These are phyloP conservation scores for Menidia beryllina DNA, from an alignment of 2,113 vertebrate genomes.

Conservation along the genomic window DNA sequence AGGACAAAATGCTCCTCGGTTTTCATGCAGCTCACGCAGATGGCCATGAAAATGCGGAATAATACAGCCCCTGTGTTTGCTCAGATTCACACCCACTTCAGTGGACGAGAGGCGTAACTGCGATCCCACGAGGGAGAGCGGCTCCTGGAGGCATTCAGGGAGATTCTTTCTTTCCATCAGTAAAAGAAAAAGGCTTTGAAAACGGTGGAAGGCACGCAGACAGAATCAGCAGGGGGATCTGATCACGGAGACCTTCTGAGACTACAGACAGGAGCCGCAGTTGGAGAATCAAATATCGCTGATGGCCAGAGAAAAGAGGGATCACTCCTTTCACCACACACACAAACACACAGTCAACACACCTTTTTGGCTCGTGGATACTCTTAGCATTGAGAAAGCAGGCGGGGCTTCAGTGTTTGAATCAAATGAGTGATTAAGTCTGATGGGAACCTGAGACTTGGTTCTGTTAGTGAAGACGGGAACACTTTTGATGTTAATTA, in stretches of 20 bases:
- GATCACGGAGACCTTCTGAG: constrained; percentile 56
- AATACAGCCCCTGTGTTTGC: constrained; percentile 35
- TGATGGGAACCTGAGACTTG: background rate
- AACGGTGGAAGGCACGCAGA: constrained; percentile 28
- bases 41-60: constrained; percentile 21
- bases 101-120: constrained; percentile 38
- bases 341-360: constrained; percentile 12
- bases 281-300: constrained; percentile 48
- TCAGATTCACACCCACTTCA: constrained; percentile 41
- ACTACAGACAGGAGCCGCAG: constrained; percentile 30
- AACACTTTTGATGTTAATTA: too few relatives aligned
- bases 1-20: background rate
- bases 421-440: constrained; percentile 3
- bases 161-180: constrained; percentile 3
- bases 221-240: constrained; percentile 31
- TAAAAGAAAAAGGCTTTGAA: constrained; percentile 34
- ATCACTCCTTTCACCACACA: constrained; percentile 3
- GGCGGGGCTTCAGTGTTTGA: constrained; percentile 6
- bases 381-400: constrained; percentile 15
- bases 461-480: too few relatives aligned
- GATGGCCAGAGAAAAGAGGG: constrained; percentile 12
- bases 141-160: constrained; percentile 32
- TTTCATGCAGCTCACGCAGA: constrained; percentile 52
- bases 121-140: constrained; percentile 32
- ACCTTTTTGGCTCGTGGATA: constrained; percentile 9